Base-by-base conservation (phyloP, 2,797 vertebrate genomes). In the Mallotus villosus region DNA sequence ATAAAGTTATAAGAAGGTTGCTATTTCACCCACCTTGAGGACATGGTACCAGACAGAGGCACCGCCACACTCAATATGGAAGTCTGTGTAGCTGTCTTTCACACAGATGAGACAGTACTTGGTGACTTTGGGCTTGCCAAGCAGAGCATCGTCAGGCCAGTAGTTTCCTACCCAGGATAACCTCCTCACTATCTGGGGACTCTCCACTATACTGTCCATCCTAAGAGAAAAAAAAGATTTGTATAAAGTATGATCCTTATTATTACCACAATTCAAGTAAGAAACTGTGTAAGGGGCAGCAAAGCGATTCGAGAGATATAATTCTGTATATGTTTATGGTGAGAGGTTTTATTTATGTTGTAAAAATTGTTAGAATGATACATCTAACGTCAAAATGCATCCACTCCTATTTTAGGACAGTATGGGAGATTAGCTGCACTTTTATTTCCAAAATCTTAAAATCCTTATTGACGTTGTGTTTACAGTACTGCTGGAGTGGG, bases 71-170 rank as follows among this genome's bases (percentile, higher is more conserved):
- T 97, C 97, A 11, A 99, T 97, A 89, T 98, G 97, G 87, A 99
- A 99, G 89, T 99, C 96, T 0, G 97, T 99, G 88, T 99, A 99
- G 88, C 97, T 98, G 93, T 99, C 97, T 89, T 99, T 99, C 64
- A 99, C 96, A 0, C 97, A 98, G 88, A 99, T 98, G 72, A 98
- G 92, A 91, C 97, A 99, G 90, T 98, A 99, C 90, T 98, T 97
- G 75, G 95, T 97, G 86, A 99, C 97, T 92, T 98, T 97, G 46
- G 97, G 97, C 82, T 99, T 99, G 22, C 95, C 97, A 2, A 99
- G 93, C 75, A 99, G 88, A 19, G 96, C 96, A 0, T 99, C 96
- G 0, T 98, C 95, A 0, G 95, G 97, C 97, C 97, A 99, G 81
- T 97, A 97, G 91, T 99, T 98, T 71, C 96, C 96, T 29, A 96